These are phyloP conservation scores for Entomyzon cyanotis DNA, from an alignment of 2,113 vertebrate species.

Conservation along the genomic window DNA sequence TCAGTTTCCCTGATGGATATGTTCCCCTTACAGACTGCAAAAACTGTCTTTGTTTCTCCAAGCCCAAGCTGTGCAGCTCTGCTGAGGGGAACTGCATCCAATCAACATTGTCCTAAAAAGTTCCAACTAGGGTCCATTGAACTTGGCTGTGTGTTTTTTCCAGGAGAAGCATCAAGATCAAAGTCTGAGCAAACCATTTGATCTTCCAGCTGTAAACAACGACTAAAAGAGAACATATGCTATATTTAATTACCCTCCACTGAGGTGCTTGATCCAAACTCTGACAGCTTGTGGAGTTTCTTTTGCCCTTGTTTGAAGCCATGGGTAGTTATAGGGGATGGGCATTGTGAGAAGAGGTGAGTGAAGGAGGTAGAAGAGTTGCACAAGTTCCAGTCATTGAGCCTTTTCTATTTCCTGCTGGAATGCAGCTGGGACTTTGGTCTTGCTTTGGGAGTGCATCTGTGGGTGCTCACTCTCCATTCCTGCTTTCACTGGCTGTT, in stretches of 20 bases:
- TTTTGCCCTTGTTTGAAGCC: not conserved
- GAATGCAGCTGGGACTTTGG: not conserved
- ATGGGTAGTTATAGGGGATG: not conserved
- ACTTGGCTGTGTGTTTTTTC: not conserved
- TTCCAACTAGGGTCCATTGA: not conserved
- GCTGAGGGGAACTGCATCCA: not conserved
- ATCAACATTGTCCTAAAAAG: not conserved
- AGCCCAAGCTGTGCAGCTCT: not conserved
- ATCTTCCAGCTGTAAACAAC: constrained; percentile 55
- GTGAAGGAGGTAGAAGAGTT: not conserved
- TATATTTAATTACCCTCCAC: constrained; percentile 15
- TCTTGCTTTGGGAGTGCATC: not conserved
- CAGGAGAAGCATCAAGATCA: constrained; percentile 35
- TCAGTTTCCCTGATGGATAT: not conserved
- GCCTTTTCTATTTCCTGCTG: not conserved
- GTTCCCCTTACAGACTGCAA: not conserved
- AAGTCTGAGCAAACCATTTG: constrained; percentile 35
- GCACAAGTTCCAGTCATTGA: not conserved
- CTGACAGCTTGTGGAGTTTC: not conserved
- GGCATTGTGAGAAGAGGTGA: not conserved
- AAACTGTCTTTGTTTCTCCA: not conserved
- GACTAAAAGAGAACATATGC: not conserved
- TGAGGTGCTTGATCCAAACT: not conserved
- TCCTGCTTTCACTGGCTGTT: not conserved
- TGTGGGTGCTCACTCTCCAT: accelerated